Evolutionary conservation across 53 echinoderm and acorn worm genomes (phyloP).

Genomic region (Echinarachnius parma): DNA sequence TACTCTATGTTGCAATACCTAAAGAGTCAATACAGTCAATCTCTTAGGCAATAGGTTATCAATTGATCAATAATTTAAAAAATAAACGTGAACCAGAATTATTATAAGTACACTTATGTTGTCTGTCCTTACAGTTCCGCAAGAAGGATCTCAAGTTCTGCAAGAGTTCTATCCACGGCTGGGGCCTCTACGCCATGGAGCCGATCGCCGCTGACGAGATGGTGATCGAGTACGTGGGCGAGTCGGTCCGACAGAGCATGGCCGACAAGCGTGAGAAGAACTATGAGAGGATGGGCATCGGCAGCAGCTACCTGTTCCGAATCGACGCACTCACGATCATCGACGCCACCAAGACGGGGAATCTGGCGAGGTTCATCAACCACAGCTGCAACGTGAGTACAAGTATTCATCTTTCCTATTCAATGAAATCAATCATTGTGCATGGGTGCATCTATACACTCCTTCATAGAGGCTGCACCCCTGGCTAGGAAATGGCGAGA

Average conservation of each 20-base stretch:
- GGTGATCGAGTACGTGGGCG: constrained; percentile 98
- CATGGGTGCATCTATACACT: too few species aligned
- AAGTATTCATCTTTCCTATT: too few species aligned
- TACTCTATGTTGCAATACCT: too few species aligned
- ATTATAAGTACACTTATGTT: too few species aligned
- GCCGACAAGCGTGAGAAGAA: constrained; percentile 84
- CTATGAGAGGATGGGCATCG: constrained; percentile 87
- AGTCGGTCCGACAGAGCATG: constrained; percentile 88
- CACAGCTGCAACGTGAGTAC: constrained; percentile 94
- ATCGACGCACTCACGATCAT: constrained; percentile 87
- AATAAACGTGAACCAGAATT: too few species aligned
- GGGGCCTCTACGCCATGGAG: constrained; percentile 99
- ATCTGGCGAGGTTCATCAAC: constrained; percentile 96
- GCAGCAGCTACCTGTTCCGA: constrained; percentile 95
- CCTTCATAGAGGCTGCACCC: too few species aligned
- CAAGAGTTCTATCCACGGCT: constrained; percentile 97
- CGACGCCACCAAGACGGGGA: constrained; percentile 93
- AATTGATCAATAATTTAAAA: too few species aligned
- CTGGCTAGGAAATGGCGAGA: too few species aligned
- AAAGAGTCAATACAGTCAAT: too few species aligned
- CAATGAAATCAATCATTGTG: too few species aligned
- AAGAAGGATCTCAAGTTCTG: constrained; percentile 98
- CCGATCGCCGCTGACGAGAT: constrained; percentile 94
- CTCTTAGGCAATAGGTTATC: too few species aligned
- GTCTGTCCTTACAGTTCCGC: constrained; percentile 67